These are phyloP conservation scores for Hirtodrosophila confusa DNA, from an alignment of 2,888 invertebrate species.

Conservation along the genomic window DNA sequence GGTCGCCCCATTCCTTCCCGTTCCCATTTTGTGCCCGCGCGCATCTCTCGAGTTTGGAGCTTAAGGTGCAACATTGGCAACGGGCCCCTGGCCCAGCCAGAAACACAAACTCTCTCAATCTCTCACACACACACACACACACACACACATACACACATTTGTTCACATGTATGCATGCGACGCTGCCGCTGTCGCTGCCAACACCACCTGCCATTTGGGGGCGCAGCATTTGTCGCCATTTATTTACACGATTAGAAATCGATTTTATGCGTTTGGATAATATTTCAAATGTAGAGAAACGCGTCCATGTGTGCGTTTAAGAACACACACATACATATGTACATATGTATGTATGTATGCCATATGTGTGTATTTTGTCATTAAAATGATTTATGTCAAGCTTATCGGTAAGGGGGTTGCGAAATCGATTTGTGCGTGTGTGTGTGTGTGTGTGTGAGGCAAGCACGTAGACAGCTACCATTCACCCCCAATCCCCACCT, in stretches of 20 bases:
- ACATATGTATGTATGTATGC: not conserved
- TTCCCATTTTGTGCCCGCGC: slow-evolving; percentile 48
- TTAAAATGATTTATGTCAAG: slow-evolving; percentile 76
- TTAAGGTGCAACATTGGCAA: slow-evolving; percentile 71
- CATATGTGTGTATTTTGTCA: slow-evolving; percentile 29
- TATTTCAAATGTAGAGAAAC: slow-evolving; percentile 62
- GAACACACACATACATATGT: slow-evolving; percentile 3
- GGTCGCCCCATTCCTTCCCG: slow-evolving; percentile 39
- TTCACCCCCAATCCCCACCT: not conserved
- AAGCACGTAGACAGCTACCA: slow-evolving; percentile 12
- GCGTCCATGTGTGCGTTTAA: slow-evolving; percentile 9
- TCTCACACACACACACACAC: slow-evolving; percentile 10
- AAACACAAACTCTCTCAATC: not conserved
- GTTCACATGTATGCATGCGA: slow-evolving; percentile 4
- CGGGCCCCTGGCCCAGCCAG: slow-evolving; percentile 38
- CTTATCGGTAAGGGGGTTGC: slow-evolving; percentile 55
- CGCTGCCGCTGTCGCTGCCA: slow-evolving; percentile 15
- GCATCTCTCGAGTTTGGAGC: slow-evolving; percentile 49
- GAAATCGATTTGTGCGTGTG: slow-evolving; percentile 36
- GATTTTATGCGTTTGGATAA: slow-evolving; percentile 74
- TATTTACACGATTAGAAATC: slow-evolving; percentile 78
- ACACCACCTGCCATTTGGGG: slow-evolving; percentile 49
- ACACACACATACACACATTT: slow-evolving; percentile 12
- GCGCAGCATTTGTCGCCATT: slow-evolving; percentile 76
- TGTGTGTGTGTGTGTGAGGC: not conserved